Evolutionary conservation across 2,888 invertebrate genomes (phyloP).

Genomic region (Oeneis ivallda): DNA sequence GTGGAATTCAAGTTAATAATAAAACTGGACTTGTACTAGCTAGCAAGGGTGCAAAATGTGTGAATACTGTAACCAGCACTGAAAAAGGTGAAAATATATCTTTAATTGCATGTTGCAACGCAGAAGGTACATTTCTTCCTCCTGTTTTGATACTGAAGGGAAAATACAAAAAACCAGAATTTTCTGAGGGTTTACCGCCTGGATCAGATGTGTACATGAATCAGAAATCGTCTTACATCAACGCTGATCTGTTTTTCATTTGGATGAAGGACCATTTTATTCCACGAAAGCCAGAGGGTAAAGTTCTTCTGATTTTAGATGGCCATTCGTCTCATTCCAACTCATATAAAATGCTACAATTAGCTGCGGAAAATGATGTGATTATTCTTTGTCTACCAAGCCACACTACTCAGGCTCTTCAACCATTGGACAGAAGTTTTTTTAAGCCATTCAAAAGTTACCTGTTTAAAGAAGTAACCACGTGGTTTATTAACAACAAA

Average conservation of each 20-base stretch:
- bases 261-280: not conserved
- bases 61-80: too few relatives aligned
- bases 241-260: not conserved
- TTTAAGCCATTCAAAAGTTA: not conserved
- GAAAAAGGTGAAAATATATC: too few relatives aligned
- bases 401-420: not conserved
- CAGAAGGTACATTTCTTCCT: too few relatives aligned
- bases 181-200: not conserved
- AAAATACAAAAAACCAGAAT: not conserved
- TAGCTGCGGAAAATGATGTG: not conserved
- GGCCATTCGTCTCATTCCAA: not conserved
- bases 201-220: not conserved
- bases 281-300: not conserved
- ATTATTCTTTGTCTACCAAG: not conserved
- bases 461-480: not conserved
- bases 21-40: not conserved
- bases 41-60: not conserved
- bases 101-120: too few relatives aligned
- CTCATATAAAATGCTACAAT: not conserved
- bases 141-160: too few relatives aligned
- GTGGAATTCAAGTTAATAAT: too few relatives aligned
- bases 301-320: not conserved
- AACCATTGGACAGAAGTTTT: slow-evolving; percentile 1
- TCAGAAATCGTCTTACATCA: not conserved
- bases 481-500: not conserved